Evolutionary conservation across 2,797 vertebrate species (phyloP), one percentile per base, ranked within the genome.

Genomic region (Leptatherina wallacei): DNA sequence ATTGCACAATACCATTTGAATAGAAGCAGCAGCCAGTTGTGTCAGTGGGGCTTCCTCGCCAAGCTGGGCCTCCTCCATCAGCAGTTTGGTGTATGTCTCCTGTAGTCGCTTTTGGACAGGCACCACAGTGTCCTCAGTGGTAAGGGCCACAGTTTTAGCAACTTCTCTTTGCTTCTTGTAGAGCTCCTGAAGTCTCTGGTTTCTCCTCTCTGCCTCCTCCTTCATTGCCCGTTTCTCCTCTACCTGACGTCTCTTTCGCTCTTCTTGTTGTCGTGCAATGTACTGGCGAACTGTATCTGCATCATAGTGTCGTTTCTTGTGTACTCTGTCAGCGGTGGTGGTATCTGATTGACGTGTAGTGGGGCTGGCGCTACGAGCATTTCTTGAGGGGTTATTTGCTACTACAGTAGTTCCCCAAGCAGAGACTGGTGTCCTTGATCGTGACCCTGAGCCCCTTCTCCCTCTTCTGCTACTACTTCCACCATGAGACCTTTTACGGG

Each of bases 251-350:
- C 92, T 96, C 81, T 95, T 97, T 77, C 97, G 94, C 62, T 98
- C 96, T 77, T 97, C 97, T 87, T 98, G 96, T 79, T 99, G 98
- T 75, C 94, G 95, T 62, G 93, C 90, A 58, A 99, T 99, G 88
- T 97, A 99, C 73, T 95, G 95, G 0, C 98, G 96, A 52, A 99
- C 96, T 10, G 95, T 89, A 56, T 97, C 96, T 0, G 96, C 93
- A 55, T 99, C 96, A 55, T 99, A 99, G 88, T 98, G 96, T n/a
- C 97, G 94, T 60, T 95, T 96, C 89, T 96, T 97, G 16, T 91
- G 94, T 61, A 85, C 93, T 2, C 89, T 70, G 36, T 95, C 95
- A 11, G 90, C 88, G 71, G 93, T 91, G 0, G 89, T 77, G 11
- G 93, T 85, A 66, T 95, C 92, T 0, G 93, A 89, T 75, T 91